Evolutionary conservation across 2,888 invertebrate genomes (phyloP).

Genomic region (Clivina fossor): DNA sequence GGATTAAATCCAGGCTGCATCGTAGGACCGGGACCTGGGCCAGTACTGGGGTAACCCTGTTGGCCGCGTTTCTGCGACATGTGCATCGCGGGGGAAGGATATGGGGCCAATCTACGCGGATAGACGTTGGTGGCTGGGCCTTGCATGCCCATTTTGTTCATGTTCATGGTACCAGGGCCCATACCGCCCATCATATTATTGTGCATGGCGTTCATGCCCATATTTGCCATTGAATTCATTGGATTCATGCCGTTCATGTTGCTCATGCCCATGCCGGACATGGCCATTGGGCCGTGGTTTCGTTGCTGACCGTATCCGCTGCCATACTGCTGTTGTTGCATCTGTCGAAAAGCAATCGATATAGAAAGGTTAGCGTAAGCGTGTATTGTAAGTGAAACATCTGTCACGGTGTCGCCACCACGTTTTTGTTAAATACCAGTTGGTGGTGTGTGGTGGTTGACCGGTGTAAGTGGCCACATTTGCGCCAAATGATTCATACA

Average conservation of each 20-base stretch:
- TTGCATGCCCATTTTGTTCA: conserved; percentile 68
- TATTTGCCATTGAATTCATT: conserved; percentile 71
- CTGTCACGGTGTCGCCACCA: conserved; percentile 15
- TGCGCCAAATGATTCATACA: no score
- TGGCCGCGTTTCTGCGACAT: conserved; percentile 75
- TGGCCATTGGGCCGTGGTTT: conserved; percentile 61
- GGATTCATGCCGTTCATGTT: conserved; percentile 64
- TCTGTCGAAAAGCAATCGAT: conserved; percentile 51
- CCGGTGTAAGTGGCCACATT: no score
- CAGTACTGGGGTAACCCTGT: conserved; percentile 54
- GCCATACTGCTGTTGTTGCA: conserved; percentile 65
- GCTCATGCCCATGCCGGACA: conserved; percentile 61
- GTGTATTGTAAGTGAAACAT: conserved; percentile 15
- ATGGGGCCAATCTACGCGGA: conserved; percentile 80
- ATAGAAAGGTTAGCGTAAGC: conserved; percentile 12
- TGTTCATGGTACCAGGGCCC: conserved; percentile 66
- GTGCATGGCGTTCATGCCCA: conserved; percentile 67
- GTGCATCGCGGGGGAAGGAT: conserved; percentile 84
- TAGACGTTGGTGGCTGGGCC: conserved; percentile 59
- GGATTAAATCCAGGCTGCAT: conserved; percentile 57
- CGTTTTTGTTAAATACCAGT: no score
- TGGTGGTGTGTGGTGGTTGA: no score
- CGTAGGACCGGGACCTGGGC: conserved; percentile 52
- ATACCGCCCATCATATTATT: conserved; percentile 68
- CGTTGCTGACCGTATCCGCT: conserved; percentile 58